A percentile compares a stretch with the other conserved stretches of the same genome.
Evolutionary conservation across 2,797 vertebrate genomes (phyloP).

Genomic region (Falco columbarius): DNA sequence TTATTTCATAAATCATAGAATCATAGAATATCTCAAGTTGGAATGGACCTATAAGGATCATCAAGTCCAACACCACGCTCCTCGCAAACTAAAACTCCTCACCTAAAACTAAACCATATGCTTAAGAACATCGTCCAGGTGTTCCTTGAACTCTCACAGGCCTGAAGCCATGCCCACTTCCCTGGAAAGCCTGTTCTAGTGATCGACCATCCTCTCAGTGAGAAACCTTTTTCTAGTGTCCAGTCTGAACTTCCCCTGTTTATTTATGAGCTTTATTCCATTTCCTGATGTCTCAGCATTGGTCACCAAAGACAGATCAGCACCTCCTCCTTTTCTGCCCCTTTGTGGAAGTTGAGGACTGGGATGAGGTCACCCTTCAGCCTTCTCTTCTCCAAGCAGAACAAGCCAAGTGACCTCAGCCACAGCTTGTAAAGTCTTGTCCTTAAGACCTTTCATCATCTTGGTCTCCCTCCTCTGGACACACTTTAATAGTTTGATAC

Average conservation of each 20-base stretch:
- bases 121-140: background rate
- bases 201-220: too few relatives aligned
- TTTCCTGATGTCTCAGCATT: background rate
- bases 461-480: background rate
- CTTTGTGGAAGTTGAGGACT: background rate
- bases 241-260: background rate
- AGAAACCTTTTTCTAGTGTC: too few relatives aligned
- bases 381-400: background rate
- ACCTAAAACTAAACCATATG: background rate
- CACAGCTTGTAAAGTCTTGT: rapidly evolving
- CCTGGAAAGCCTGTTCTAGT: too few relatives aligned
- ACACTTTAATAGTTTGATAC: background rate
- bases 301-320: background rate
- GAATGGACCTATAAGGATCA: background rate
- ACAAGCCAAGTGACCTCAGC: background rate
- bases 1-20: background rate
- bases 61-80: background rate
- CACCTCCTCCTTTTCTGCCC: background rate
- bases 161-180: too few relatives aligned
- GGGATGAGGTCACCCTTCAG: background rate
- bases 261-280: background rate
- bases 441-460: background rate
- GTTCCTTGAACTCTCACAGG: background rate
- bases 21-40: background rate
- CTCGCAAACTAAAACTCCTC: background rate